A percentile compares a stretch with the other conserved stretches of the same genome.
phyloP scores from a whole-genome alignment of 2,888 invertebrate species.

The Tillus elongatus region DNA sequence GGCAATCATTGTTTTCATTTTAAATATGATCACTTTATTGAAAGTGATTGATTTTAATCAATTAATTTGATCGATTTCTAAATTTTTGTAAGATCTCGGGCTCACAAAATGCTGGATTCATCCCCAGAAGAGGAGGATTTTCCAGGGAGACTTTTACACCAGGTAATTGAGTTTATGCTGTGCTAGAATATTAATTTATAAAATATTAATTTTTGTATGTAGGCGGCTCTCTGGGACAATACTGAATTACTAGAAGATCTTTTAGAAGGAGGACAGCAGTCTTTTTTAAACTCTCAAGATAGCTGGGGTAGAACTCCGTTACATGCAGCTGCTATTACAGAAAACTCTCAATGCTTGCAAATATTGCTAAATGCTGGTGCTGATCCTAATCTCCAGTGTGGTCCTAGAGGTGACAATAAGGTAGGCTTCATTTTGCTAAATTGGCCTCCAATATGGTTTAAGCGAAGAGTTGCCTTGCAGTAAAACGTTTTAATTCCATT shows the following conservation, averaged over 20 bases:
- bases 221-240: slow-evolving; percentile 85
- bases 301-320: slow-evolving; percentile 66
- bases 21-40: no score
- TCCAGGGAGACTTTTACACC: slow-evolving; percentile 67
- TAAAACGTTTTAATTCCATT: not conserved
- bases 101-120: slow-evolving; percentile 56
- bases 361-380: slow-evolving; percentile 65
- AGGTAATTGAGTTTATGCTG: no score
- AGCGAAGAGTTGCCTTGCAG: no score
- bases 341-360: slow-evolving; percentile 64
- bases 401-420: slow-evolving; percentile 58
- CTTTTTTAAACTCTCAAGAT: slow-evolving; percentile 60
- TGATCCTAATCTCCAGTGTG: slow-evolving; percentile 58
- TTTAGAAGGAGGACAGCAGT: slow-evolving; percentile 57
- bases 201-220: slow-evolving; percentile 15
- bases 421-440: slow-evolving; percentile 34
- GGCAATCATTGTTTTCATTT: no score
- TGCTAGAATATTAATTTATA: slow-evolving; percentile 11
- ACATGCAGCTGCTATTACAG: slow-evolving; percentile 75
- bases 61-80: no score
- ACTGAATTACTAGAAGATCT: slow-evolving; percentile 76
- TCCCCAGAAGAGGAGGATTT: slow-evolving; percentile 76
- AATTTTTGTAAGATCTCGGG: no score
- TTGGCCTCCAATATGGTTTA: no score
- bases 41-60: no score